Conservation (phyloP, 2,888 invertebrate genomes). For the Sepiola atlantica region DNA sequence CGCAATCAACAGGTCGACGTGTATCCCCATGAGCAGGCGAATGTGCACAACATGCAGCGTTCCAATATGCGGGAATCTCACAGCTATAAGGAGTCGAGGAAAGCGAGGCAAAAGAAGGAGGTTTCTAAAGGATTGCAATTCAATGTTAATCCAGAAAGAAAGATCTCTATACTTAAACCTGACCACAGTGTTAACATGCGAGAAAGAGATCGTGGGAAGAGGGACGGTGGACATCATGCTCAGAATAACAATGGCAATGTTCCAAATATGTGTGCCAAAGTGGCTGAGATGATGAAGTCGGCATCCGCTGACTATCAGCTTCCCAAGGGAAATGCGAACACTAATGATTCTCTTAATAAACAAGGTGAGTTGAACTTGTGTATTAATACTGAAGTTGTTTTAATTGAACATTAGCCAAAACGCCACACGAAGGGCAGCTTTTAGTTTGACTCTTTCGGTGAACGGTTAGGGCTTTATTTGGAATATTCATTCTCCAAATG, state of each 20-base stretch:
- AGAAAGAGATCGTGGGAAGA: neutral
- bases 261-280: slow-evolving; percentile 41
- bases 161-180: neutral
- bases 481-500: too few relatives aligned
- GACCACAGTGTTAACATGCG: neutral
- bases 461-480: too few relatives aligned
- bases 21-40: neutral
- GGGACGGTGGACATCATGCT: neutral
- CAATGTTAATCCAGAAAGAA: neutral
- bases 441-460: too few relatives aligned
- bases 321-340: neutral
- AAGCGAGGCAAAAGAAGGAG: slow-evolving; percentile 36
- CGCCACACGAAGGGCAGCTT: too few relatives aligned
- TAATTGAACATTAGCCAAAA: too few relatives aligned
- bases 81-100: slow-evolving; percentile 33
- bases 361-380: neutral
- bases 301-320: neutral
- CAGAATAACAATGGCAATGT: neutral
- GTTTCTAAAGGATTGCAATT: neutral
- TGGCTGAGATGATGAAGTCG: slow-evolving; percentile 23
- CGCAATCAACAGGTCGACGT: neutral
- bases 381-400: too few relatives aligned
- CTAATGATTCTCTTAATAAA: neutral
- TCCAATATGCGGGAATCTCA: slow-evolving; percentile 35
- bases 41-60: slow-evolving; percentile 4